Base-by-base conservation (phyloP, 2,113 vertebrate genomes). In the Galbula dea region DNA sequence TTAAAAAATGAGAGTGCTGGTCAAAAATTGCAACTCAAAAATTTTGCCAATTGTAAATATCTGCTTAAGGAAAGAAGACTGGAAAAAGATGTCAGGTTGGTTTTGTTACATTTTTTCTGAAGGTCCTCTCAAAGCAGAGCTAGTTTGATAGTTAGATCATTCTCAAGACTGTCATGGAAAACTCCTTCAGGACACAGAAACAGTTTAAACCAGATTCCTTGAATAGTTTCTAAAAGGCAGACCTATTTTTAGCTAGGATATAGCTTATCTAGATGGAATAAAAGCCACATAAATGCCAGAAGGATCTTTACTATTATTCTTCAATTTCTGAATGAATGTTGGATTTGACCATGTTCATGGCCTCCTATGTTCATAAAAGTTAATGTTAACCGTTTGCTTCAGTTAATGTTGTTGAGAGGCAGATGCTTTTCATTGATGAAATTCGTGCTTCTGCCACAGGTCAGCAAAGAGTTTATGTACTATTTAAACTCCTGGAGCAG, bases 41-140 rank as follows among this genome's bases (percentile, higher is more conserved):
- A 9, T 13, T 22, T 41, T 84, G 19, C 30, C n/a, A 41, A 7
- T 23, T 43, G 63, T 80, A 83, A 75, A 61, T 16, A 49, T 12
- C 29, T 75, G 18, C n/a, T 27, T 24, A 41, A 55, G 30, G 29
- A 81, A 57, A 73, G 24, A 9, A 52, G 9, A 51, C 6, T 19
- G 10, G 16, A 22, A n/a, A 29, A 69, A 83, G 22, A 17, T 1
- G 1, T 5, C 6, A 10, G 10, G 2, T 24, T 49, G 7, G 46
- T 90, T 68, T 88, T 86, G 30, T 8, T 23, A 2, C 36, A 17
- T n/a, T 71, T 45, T 83, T 72, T 41, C 36, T 76, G 78, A 39
- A 61, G 4, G 17, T 10, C 37, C 27, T 27, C 34, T 67, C 52
- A 54, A 39, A 62, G 9, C 17, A 30, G 17, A 9, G 12, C 29